These are phyloP conservation scores for Furcifer pardalis DNA, from an alignment of 2,797 vertebrate genomes.

Conservation along the genomic window DNA sequence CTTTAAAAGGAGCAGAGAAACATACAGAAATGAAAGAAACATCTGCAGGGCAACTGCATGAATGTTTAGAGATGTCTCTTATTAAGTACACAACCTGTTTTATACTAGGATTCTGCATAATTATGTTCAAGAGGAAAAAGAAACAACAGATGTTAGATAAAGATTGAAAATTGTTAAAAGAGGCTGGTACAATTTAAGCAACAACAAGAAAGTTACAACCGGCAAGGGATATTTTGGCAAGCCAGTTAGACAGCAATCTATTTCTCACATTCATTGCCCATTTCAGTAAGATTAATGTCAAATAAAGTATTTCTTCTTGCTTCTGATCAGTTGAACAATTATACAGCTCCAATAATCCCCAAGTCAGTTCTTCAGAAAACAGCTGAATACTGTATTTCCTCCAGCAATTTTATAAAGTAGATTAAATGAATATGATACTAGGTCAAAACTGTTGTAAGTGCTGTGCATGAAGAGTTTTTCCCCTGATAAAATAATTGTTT, in stretches of 20 bases:
- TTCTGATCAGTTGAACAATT: constrained; percentile 67
- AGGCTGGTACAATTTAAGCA: constrained; percentile 38
- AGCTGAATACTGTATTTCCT: constrained; percentile 70
- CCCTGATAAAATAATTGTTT: constrained; percentile 50
- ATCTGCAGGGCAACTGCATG: constrained; percentile 60
- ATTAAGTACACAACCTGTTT: constrained; percentile 70
- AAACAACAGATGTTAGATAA: constrained; percentile 71
- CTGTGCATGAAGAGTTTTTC: constrained; percentile 32
- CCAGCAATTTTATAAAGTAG: constrained; percentile 72
- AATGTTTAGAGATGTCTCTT: constrained; percentile 63
- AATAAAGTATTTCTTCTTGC: constrained; percentile 66
- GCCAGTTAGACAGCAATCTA: constrained; percentile 60
- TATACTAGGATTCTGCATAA: constrained; percentile 61
- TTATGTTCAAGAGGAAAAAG: constrained; percentile 58
- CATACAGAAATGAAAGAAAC: constrained; percentile 55
- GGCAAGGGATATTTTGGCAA: constrained; percentile 56
- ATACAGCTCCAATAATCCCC: constrained; percentile 57
- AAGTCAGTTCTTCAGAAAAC: constrained; percentile 62
- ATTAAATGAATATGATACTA: constrained; percentile 71
- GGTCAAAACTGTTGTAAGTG: constrained; percentile 59
- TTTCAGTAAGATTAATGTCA: constrained; percentile 72
- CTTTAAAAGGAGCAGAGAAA: constrained; percentile 56
- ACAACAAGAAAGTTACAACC: constrained; percentile 47
- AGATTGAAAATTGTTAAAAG: constrained; percentile 66
- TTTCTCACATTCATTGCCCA: constrained; percentile 66